Evolutionary conservation across 1,140 invertebrate species (phyloP), one percentile per base, ranked within the genome.

Genomic region (Helicoverpa armigera): DNA sequence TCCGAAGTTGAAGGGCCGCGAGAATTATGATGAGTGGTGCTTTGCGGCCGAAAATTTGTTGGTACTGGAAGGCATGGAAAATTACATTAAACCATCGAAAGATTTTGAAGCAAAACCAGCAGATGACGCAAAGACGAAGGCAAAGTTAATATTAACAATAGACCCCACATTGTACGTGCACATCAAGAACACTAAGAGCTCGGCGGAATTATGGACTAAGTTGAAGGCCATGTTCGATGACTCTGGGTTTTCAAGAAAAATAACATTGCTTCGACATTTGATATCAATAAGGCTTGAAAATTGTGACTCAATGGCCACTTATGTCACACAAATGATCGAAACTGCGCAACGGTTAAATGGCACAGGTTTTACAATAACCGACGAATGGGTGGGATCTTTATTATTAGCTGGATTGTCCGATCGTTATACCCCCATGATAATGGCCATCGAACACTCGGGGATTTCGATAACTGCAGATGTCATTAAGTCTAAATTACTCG

Each of bases 221-320:
- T 51, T 80, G 13, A 81, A 75, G 29, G 75, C 79, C 56, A 81
- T 81, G 74, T 78, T 74, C 70, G 81, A 82, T 35, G 81, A 82
- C 48, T 79, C 77, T n/a, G 74, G 74, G 53, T 81, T 81, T 35
- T 81, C 78, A 13, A 61, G 82, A 51, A 83, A 80, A 70, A 83
- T 80, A 75, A 70, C 82, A 29, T 80, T 83, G 18, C 56, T 60
- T 60, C 56, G 56, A 51, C 70, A 80, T 80, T 75, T 82, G 61
- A 82, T 80, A 16, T 81, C 82, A 9, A 60, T 60, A 58, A 16
- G 82, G 50, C 14, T 80, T 35, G n/a, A n/a, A n/a, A n/a, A n/a
- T n/a, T n/a, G n/a, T n/a, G n/a, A n/a, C n/a, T n/a, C n/a, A n/a
- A n/a, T n/a, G n/a, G n/a, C n/a, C n/a, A n/a, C n/a, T n/a, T n/a